Evolutionary conservation across 2,888 invertebrate genomes (phyloP), one percentile per base, ranked within the genome.

Genomic region (Mesochorus sp.): DNA sequence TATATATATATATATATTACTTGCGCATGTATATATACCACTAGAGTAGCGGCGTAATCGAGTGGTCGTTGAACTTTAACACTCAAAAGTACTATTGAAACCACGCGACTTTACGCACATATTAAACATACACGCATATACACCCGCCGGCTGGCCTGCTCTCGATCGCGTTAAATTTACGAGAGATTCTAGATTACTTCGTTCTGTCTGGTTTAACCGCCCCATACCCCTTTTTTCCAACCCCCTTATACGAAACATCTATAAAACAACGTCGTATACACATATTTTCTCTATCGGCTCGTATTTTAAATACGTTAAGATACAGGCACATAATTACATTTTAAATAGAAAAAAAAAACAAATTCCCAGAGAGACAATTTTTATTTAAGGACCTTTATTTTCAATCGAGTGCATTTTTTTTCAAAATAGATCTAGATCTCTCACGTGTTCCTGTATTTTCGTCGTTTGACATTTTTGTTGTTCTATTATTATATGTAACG

Each of bases 31-130:
- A 62, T 28, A 24, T 17, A 42, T 31, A 61, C 24, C 19, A 59
- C 28, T 10, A n/a, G n/a, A n/a, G n/a, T n/a, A n/a, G 42, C 31
- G 26, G 6, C 14, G 37, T 47, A 77, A 73, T 77, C 67, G 67
- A 77, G 72, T 77, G 77, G 77, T 77, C 73, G 67, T 73, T 77
- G 73, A 77, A 77, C 77, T 73, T 67, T 72, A 51, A 62, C 72
- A 67, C 61, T 67, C 34, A 73, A 66, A 67, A 67, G 34, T 49
- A 47, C 17, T 6, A 51, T 67, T 61, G 44, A 47, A 70, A 53
- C 21, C 34, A 42, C 26, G n/a, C n/a, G 12, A 4, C 14, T 14
- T n/a, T 5, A 31, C 10, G 12, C 44, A 37, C 26, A n/a, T n/a
- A n/a, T n/a, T n/a, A n/a, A n/a, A n/a, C n/a, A n/a, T n/a, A n/a